Conservation (phyloP, 2,888 invertebrate species). For the Phengaris alcon region DNA sequence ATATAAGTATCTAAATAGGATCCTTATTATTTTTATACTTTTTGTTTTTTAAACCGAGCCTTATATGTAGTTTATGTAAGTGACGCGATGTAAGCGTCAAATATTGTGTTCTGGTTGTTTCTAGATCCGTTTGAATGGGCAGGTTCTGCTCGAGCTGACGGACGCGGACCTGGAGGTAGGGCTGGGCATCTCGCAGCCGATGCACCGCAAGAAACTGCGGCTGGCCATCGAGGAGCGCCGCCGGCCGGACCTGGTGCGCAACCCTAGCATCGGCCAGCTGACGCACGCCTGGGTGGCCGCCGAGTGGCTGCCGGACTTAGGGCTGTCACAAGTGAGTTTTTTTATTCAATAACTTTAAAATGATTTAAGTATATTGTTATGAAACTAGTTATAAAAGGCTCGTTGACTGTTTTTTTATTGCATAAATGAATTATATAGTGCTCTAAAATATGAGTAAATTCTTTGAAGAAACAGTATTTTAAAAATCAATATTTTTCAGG, state of each 20-base stretch:
- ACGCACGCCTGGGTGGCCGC: slow-evolving; percentile 96
- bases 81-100: slow-evolving; percentile 76
- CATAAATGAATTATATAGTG: too few relatives aligned
- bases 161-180: slow-evolving; percentile 95
- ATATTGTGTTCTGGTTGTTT: slow-evolving; percentile 81
- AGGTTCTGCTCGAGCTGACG: slow-evolving; percentile 94
- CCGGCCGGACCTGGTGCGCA: slow-evolving; percentile 91
- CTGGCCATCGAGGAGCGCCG: slow-evolving; percentile 96
- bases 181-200: slow-evolving; percentile 92
- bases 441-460: too few relatives aligned
- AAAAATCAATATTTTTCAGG: too few relatives aligned
- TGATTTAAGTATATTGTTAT: too few relatives aligned
- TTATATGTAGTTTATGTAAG: slow-evolving; percentile 27
- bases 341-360: neutral
- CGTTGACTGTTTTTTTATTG: too few relatives aligned
- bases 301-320: slow-evolving; percentile 95
- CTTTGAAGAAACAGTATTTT: too few relatives aligned
- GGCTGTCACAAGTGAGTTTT: slow-evolving; percentile 84
- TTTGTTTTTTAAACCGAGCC: neutral
- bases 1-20: neutral
- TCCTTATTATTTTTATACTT: neutral
- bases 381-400: too few relatives aligned
- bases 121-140: slow-evolving; percentile 84
- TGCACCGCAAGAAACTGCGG: slow-evolving; percentile 95
- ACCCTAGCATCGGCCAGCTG: slow-evolving; percentile 91